phyloP scores from a whole-genome alignment of 2,888 invertebrate species.

The Lysandra coridon region DNA sequence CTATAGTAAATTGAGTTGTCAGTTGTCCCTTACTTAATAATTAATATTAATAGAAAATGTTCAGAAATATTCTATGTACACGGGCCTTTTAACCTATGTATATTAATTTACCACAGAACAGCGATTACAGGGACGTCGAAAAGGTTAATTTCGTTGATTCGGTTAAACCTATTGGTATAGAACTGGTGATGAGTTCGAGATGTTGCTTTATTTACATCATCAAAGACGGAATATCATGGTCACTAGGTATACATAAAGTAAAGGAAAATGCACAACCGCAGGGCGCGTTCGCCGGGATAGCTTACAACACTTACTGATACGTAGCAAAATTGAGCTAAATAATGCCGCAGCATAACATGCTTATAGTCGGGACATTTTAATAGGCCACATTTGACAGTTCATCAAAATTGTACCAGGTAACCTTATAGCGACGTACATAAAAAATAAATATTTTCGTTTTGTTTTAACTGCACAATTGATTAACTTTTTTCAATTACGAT shows the following conservation, averaged over 20 bases:
- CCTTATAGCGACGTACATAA: no score
- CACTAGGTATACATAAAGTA: conserved; percentile 44
- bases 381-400: no score
- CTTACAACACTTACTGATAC: conserved; percentile 17
- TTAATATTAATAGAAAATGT: not conserved
- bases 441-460: no score
- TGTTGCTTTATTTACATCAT: conserved; percentile 13
- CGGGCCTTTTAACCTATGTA: conserved; percentile 41
- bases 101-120: conserved; percentile 56
- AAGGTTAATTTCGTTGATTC: conserved; percentile 40
- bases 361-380: no score
- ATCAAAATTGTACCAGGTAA: no score
- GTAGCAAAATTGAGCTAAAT: conserved; percentile 63
- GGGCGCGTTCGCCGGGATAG: conserved; percentile 51
- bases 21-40: not conserved
- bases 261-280: conserved; percentile 65
- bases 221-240: conserved; percentile 55
- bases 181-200: not conserved
- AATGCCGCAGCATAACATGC: conserved; percentile 37
- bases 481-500: no score
- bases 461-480: no score
- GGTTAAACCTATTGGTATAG: conserved; percentile 24
- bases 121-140: conserved; percentile 53
- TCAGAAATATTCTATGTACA: conserved; percentile 5
- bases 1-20: not conserved